Evolutionary conservation across 53 echinoderm and acorn worm species (phyloP), one percentile per base, ranked within the genome.

Genomic region (Echinarachnius parma): DNA sequence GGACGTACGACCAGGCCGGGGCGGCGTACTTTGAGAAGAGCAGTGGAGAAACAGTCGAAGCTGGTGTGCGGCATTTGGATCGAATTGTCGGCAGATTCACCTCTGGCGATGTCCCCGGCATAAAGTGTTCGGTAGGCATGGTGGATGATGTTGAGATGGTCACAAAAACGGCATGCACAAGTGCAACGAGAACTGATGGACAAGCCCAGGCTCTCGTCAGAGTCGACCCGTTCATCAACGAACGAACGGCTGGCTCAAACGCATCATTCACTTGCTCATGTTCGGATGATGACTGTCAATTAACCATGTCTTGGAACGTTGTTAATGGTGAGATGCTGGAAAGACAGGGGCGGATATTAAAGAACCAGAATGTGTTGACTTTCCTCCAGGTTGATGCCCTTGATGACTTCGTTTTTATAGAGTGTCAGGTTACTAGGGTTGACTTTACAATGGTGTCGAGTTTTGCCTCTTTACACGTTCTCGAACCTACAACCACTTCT

Each of bases 211-310:
- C 50, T 13, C 11, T 72, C 8, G 74, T 72, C 5, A 32, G 74
- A 28, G 74, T 72, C 1, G 74, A 72, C 18, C 74, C 74, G 15
- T 72, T 56, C 55, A 39, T 72, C 18, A 42, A 27, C 19, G 56
- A 56, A 37, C 56, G 55, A 5, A 1, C 55, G 10, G 15, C 18
- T 37, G 74, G 74, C 9, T 72, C 56, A 2, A 72, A 28, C 18
- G 42, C 36, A 20, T 42, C 46, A 19, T 50, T 50, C 20, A 50
- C 5, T 50, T 50, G 52, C 18, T 50, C 52, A 13, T n/a, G n/a
- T n/a, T 14, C 52, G 52, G 19, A 19, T 19, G 19, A 50, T n/a
- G n/a, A n/a, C n/a, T n/a, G n/a, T n/a, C n/a, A n/a, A n/a, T n/a
- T n/a, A n/a, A n/a, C n/a, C n/a, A n/a, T n/a, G n/a, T 19, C 13